A percentile compares a stretch with the other conserved stretches of the same genome.
phyloP scores from a whole-genome alignment of 1,140 invertebrate genomes.

The Caerostris darwini region DNA sequence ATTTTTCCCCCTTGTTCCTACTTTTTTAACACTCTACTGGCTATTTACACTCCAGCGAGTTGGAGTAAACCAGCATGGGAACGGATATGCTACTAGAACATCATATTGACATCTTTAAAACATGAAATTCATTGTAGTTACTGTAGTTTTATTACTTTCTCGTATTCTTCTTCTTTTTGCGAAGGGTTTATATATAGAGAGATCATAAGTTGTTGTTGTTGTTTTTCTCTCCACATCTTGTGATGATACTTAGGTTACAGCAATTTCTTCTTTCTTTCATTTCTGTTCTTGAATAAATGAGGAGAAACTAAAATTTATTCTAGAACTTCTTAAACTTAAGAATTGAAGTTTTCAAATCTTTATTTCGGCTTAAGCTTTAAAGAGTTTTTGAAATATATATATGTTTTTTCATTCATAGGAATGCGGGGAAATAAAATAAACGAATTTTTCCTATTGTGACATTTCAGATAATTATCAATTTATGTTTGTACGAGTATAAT shows the following conservation, averaged over 20 bases:
- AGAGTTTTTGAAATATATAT: not conserved
- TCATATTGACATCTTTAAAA: constrained; percentile 70
- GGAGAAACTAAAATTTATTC: not conserved
- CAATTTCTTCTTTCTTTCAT: not conserved
- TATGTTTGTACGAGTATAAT: too few species aligned
- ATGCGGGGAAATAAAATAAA: not conserved
- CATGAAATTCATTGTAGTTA: constrained; percentile 64
- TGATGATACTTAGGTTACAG: not conserved
- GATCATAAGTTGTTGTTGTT: not conserved
- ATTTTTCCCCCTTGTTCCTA: not conserved
- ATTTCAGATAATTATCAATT: not conserved
- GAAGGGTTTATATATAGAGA: not conserved
- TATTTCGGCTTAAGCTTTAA: not conserved
- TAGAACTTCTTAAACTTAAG: not conserved
- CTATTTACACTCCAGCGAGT: constrained; percentile 44
- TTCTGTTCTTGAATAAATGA: constrained; percentile 22
- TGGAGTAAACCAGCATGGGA: constrained; percentile 52
- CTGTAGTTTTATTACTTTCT: not conserved
- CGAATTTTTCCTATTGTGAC: not conserved
- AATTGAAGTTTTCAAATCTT: not conserved
- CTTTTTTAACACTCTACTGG: constrained; percentile 14
- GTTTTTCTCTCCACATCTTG: constrained; percentile 8
- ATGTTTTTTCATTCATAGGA: not conserved
- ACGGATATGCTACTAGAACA: constrained; percentile 21
- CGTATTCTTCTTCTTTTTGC: constrained; percentile 33